These are phyloP conservation scores for Perca fluviatilis DNA, from an alignment of 2,113 vertebrate genomes.

Conservation along the genomic window DNA sequence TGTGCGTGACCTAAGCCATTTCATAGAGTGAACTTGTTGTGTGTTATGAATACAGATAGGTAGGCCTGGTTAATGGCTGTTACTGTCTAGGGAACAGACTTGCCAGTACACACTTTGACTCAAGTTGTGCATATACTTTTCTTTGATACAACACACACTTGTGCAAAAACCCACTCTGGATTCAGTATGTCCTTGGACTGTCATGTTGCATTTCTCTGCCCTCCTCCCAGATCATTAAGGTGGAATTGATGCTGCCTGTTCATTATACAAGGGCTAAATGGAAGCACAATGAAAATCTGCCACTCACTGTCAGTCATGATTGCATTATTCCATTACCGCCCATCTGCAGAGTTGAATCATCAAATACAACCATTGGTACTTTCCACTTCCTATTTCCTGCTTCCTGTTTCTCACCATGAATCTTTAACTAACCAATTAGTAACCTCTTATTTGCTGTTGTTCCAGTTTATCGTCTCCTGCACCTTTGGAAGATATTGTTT, in stretches of 20 bases:
- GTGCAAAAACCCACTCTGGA: slow-evolving; percentile 45
- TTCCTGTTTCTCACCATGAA: slow-evolving; percentile 75
- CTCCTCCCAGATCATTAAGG: slow-evolving; percentile 69
- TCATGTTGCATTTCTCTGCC: slow-evolving; percentile 78
- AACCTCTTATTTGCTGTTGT: slow-evolving; percentile 71
- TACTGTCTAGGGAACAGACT: slow-evolving; percentile 39
- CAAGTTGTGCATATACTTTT: slow-evolving; percentile 42
- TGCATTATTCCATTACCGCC: slow-evolving; percentile 74
- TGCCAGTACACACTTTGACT: slow-evolving; percentile 43
- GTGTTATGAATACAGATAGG: slow-evolving; percentile 74
- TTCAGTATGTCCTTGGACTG: slow-evolving; percentile 73
- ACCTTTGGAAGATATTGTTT: slow-evolving; percentile 73
- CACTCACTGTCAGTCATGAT: slow-evolving; percentile 78
- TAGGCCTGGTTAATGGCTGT: slow-evolving; percentile 49
- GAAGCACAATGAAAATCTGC: slow-evolving; percentile 79
- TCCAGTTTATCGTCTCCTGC: slow-evolving; percentile 53
- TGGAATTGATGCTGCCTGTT: slow-evolving; percentile 76
- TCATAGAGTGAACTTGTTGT: slow-evolving; percentile 53
- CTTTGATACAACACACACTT: slow-evolving; percentile 40
- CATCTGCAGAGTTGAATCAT: slow-evolving; percentile 63
- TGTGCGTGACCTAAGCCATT: slow-evolving; percentile 69
- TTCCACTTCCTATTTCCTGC: slow-evolving; percentile 70
- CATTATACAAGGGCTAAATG: slow-evolving; percentile 78
- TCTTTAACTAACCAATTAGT: slow-evolving; percentile 78
- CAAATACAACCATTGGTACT: slow-evolving; percentile 47